These are phyloP conservation scores for Tachina lurida DNA, from an alignment of 2,888 invertebrate genomes.

Conservation along the genomic window DNA sequence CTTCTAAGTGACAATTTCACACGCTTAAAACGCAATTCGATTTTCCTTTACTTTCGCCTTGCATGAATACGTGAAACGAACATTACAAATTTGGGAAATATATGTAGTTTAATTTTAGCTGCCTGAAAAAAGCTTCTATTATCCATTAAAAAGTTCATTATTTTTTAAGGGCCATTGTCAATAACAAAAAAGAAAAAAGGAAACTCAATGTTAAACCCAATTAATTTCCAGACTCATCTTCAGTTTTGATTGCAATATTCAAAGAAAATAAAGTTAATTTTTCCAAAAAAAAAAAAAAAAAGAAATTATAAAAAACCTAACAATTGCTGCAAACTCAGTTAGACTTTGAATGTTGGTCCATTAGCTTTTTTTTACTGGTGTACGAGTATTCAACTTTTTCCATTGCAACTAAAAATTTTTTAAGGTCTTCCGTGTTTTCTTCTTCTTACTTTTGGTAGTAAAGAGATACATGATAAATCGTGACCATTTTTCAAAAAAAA, in stretches of 20 bases:
- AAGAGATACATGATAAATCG: slow-evolving; percentile 67
- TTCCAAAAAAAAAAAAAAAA: neutral
- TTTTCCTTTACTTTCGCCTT: neutral
- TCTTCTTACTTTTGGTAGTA: neutral
- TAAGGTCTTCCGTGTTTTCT: slow-evolving; percentile 11
- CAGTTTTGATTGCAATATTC: slow-evolving; percentile 36
- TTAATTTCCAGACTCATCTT: slow-evolving; percentile 48
- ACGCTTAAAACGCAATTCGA: slow-evolving; percentile 27
- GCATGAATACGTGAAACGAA: slow-evolving; percentile 6
- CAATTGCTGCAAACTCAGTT: slow-evolving; percentile 31
- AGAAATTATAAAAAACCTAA: neutral
- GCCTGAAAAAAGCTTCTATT: neutral
- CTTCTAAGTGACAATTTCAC: slow-evolving; percentile 35
- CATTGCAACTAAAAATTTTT: slow-evolving; percentile 23
- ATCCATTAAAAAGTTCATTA: slow-evolving; percentile 12
- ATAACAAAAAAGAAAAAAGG: slow-evolving; percentile 20
- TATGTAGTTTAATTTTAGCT: neutral
- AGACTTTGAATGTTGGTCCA: slow-evolving; percentile 23
- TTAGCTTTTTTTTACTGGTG: slow-evolving; percentile 14
- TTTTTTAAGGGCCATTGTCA: slow-evolving; percentile 54
- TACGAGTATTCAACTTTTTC: neutral
- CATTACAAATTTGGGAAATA: neutral
- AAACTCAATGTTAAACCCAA: slow-evolving; percentile 42
- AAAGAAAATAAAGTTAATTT: slow-evolving; percentile 14
- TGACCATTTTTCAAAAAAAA: slow-evolving; percentile 66